These are phyloP conservation scores for Clepsis dumicolana DNA, from an alignment of 2,888 invertebrate species.

Conservation along the genomic window DNA sequence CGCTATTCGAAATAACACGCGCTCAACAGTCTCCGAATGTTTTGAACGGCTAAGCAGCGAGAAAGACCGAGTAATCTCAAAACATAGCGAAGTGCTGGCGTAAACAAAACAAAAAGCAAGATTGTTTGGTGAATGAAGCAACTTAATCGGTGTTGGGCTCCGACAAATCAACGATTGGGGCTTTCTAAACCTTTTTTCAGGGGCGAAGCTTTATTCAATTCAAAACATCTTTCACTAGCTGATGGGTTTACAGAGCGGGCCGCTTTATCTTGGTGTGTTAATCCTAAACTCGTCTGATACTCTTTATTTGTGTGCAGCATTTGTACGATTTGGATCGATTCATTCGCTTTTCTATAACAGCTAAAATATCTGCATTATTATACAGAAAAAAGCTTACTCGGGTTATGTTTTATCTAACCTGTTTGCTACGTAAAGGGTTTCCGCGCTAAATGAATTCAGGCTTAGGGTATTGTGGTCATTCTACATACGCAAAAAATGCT, in stretches of 20 bases:
- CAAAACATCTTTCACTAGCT: constrained; percentile 56
- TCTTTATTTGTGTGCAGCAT: constrained; percentile 5
- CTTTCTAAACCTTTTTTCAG: constrained; percentile 55
- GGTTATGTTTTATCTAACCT: constrained; percentile 22
- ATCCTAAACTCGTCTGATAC: constrained; percentile 54
- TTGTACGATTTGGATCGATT: background rate
- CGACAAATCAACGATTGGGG: constrained; percentile 52
- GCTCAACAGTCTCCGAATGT: constrained; percentile 33
- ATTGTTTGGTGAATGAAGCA: constrained; percentile 44
- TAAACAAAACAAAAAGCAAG: constrained; percentile 41
- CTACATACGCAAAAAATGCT: constrained; percentile 41
- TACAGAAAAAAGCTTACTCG: background rate
- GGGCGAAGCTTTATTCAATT: constrained; percentile 56
- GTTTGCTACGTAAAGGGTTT: constrained; percentile 35
- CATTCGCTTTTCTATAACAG: background rate
- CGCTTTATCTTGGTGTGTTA: constrained; percentile 63
- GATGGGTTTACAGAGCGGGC: constrained; percentile 54
- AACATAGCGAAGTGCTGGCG: constrained; percentile 26
- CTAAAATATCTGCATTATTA: background rate
- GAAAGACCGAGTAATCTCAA: constrained; percentile 28
- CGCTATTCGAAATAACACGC: constrained; percentile 33
- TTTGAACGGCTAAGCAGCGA: constrained; percentile 30
- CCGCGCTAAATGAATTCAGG: constrained; percentile 24
- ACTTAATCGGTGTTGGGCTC: constrained; percentile 53
- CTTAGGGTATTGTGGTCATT: constrained; percentile 39